Evolutionary conservation across 2,797 vertebrate species (phyloP).

Genomic region (Vespertilio murinus): DNA sequence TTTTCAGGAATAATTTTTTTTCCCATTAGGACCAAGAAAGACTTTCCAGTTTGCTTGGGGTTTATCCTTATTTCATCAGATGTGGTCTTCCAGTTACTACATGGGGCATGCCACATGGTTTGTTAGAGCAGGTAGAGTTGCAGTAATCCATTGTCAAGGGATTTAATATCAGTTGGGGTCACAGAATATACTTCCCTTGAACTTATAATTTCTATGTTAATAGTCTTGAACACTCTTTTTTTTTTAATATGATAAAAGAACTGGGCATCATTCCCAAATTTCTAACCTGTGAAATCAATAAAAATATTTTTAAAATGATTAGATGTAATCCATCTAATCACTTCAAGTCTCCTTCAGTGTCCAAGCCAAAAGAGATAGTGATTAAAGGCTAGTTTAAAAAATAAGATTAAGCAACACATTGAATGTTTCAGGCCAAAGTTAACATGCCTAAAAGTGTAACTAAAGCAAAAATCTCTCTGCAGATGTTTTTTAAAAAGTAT

Average conservation of each 20-base stretch:
- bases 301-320: too few relatives aligned
- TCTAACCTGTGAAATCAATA: too few relatives aligned
- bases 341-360: slow-evolving; percentile 27
- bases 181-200: neutral
- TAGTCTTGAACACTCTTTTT: neutral
- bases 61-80: neutral
- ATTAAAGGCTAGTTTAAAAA: neutral
- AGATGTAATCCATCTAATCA: too few relatives aligned
- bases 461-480: slow-evolving; percentile 1
- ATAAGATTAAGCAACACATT: neutral
- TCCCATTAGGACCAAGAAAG: neutral
- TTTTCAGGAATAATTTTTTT: neutral
- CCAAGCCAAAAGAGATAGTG: neutral
- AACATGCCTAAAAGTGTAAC: neutral
- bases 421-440: neutral
- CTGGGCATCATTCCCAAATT: neutral
- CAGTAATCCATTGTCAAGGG: neutral
- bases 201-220: neutral
- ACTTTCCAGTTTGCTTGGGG: neutral
- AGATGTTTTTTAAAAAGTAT: neutral
- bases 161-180: neutral
- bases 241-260: neutral
- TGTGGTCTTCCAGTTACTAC: neutral
- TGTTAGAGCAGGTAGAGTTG: neutral
- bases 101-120: neutral